phyloP scores from a whole-genome alignment of 2,797 vertebrate species.

The Poeciliopsis paucimaculata region DNA sequence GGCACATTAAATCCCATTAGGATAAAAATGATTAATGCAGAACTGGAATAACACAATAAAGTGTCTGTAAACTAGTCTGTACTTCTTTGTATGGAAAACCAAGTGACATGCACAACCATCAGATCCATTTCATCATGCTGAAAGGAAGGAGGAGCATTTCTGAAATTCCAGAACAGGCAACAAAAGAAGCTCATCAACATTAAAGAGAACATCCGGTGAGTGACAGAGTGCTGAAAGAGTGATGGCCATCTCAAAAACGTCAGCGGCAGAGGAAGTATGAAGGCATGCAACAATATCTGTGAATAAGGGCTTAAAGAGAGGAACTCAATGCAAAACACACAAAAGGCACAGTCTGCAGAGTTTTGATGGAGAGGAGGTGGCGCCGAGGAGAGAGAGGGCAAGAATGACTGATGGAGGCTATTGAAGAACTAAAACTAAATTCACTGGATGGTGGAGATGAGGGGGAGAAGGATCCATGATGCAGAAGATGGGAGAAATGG shows the following conservation, averaged over 20 bases:
- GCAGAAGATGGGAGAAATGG: conserved; percentile 20
- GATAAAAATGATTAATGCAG: not conserved
- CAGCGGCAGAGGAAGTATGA: conserved; percentile 33
- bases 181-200: conserved; percentile 26
- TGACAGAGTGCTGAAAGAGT: conserved; percentile 42
- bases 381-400: conserved; percentile 8
- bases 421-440: conserved; percentile 16
- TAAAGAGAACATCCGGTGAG: conserved; percentile 33
- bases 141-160: conserved; percentile 42
- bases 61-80: not conserved
- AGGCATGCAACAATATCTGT: conserved; percentile 21
- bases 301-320: conserved; percentile 27
- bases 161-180: conserved; percentile 40
- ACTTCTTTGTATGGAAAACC: conserved; percentile 18
- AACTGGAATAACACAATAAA: not conserved
- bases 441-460: conserved; percentile 14
- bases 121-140: conserved; percentile 53
- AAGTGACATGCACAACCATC: conserved; percentile 45
- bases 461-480: conserved; percentile 24
- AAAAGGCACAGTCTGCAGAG: conserved; percentile 1
- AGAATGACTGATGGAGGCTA: conserved; percentile 28
- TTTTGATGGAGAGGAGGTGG: conserved; percentile 27
- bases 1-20: not conserved
- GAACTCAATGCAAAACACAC: conserved; percentile 18
- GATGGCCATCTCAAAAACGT: conserved; percentile 52